phyloP scores from a whole-genome alignment of 2,113 vertebrate species.

The Tragelaphus buxtoni region DNA sequence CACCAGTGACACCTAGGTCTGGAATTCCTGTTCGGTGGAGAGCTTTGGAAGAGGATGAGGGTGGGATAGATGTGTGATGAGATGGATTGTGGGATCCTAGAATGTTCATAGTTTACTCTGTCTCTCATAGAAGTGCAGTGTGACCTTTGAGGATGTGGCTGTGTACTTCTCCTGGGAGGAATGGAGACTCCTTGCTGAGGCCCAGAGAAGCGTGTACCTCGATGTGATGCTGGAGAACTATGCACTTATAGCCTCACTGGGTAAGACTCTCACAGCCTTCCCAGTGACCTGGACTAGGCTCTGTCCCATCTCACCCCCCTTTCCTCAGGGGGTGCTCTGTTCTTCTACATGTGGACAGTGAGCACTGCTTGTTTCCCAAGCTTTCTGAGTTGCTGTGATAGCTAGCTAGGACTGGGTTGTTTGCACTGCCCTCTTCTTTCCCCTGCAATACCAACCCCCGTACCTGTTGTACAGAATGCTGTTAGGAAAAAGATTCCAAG shows the following conservation, averaged over 20 bases:
- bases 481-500: background rate
- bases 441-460: background rate
- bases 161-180: conserved; percentile 19
- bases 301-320: fast-evolving
- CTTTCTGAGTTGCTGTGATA: background rate
- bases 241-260: background rate
- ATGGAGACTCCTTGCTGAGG: background rate
- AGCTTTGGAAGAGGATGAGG: background rate
- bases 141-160: background rate
- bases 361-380: background rate
- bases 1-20: background rate
- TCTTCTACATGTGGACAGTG: background rate
- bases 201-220: background rate
- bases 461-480: background rate
- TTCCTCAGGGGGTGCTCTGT: background rate
- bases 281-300: background rate
- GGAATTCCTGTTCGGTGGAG: background rate
- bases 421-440: background rate
- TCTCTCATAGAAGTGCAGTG: background rate
- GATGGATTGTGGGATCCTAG: background rate
- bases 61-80: background rate
- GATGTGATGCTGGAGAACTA: conserved; percentile 47
- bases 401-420: background rate
- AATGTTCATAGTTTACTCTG: background rate
- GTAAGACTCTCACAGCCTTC: background rate